phyloP scores from a whole-genome alignment of 2,888 invertebrate species.

The Nymphalis urticae region DNA sequence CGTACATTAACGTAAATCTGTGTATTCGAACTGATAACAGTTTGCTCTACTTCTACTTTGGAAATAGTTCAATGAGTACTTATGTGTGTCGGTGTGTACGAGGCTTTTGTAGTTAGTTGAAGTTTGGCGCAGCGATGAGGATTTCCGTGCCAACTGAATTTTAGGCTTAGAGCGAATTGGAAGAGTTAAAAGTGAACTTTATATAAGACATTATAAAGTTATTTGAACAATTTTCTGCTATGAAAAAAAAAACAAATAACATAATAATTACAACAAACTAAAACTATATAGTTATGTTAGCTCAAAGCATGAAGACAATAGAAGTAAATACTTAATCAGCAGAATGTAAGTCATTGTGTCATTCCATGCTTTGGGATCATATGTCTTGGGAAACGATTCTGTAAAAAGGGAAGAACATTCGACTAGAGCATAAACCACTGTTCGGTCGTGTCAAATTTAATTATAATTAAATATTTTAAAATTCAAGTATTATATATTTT shows the following conservation, averaged over 20 bases:
- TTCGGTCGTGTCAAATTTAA: too few species aligned
- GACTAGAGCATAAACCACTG: too few species aligned
- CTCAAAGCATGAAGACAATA: too few species aligned
- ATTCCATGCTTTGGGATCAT: too few species aligned
- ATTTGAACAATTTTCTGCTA: background rate
- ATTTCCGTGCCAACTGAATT: constrained; percentile 39
- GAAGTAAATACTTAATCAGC: too few species aligned
- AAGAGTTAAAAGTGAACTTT: constrained; percentile 10
- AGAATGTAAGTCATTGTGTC: too few species aligned
- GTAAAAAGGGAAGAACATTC: too few species aligned
- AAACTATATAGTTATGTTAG: too few species aligned
- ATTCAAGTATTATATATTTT: too few species aligned
- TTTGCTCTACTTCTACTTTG: constrained; percentile 29
- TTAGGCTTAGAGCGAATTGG: constrained; percentile 29
- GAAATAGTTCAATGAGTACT: constrained; percentile 35
- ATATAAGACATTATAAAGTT: constrained; percentile 9
- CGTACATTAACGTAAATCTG: constrained; percentile 8
- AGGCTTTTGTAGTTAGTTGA: constrained; percentile 37
- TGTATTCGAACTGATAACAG: constrained; percentile 26
- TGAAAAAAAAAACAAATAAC: background rate
- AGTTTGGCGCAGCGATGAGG: constrained; percentile 36
- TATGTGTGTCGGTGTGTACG: constrained; percentile 32
- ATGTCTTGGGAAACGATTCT: too few species aligned
- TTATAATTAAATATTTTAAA: too few species aligned
- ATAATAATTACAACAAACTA: too few species aligned